Conservation (phyloP, 2,888 invertebrate genomes). For the Oxycera nigricornis region DNA sequence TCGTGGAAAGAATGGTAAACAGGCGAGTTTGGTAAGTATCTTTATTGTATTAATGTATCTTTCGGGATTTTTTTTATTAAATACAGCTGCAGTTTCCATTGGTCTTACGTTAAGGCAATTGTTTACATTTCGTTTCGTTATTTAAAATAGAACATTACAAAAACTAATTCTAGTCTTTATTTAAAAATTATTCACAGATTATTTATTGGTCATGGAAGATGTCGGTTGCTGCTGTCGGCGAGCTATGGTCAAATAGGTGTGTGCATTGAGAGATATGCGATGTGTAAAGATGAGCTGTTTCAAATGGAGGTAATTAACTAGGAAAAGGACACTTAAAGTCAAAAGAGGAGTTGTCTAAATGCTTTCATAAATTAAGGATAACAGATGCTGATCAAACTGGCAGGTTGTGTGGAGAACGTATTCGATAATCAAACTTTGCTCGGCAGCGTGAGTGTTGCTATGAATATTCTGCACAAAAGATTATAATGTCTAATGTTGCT, state of each 20-base stretch:
- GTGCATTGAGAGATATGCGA: slow-evolving; percentile 2
- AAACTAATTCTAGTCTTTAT: slow-evolving; percentile 24
- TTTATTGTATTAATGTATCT: slow-evolving; percentile 12
- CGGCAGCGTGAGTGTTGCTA: too few species aligned
- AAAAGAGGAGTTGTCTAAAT: too few species aligned
- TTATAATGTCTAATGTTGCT: neutral
- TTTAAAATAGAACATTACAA: slow-evolving; percentile 28
- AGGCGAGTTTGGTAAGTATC: slow-evolving; percentile 6
- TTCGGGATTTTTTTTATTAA: neutral
- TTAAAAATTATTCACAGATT: slow-evolving; percentile 33
- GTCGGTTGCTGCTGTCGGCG: neutral
- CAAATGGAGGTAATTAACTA: neutral
- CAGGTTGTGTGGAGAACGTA: too few species aligned
- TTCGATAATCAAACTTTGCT: too few species aligned
- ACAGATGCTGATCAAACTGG: too few species aligned
- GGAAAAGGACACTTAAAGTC: neutral
- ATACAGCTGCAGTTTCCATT: slow-evolving; percentile 6
- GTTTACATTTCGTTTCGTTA: slow-evolving; percentile 17
- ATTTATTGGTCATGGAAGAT: neutral
- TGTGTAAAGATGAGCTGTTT: neutral
- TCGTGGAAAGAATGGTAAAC: neutral
- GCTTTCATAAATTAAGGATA: too few species aligned
- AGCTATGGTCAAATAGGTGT: neutral
- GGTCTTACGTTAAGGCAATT: neutral
- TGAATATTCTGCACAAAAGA: neutral